phyloP scores from a whole-genome alignment of 2,888 invertebrate species.

The Rapana venosa region DNA sequence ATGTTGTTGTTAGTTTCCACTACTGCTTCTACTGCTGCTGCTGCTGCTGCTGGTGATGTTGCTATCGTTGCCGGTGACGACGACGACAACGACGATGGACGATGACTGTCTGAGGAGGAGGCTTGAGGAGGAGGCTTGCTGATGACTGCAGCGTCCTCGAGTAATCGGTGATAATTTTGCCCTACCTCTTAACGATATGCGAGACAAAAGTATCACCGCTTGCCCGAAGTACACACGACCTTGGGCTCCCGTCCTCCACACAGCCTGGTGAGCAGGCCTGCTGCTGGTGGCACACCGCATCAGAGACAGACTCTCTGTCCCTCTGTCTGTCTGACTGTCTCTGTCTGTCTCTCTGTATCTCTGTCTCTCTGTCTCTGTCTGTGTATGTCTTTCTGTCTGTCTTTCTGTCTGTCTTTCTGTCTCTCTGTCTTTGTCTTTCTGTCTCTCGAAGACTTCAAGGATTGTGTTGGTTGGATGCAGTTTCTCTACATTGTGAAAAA shows the following conservation, averaged over 20 bases:
- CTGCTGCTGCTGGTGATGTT: background rate
- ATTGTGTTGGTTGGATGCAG: no score
- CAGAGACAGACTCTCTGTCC: no score
- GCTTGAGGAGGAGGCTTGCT: background rate
- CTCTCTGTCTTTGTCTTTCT: no score
- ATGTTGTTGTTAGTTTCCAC: no score
- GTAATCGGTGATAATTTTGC: constrained; percentile 59
- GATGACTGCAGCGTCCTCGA: constrained; percentile 43
- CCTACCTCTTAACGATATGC: constrained; percentile 55
- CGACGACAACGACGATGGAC: no score
- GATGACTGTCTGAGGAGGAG: background rate
- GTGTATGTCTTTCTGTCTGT: background rate
- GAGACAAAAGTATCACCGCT: constrained; percentile 61
- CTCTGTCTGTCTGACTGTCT: no score
- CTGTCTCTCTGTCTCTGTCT: background rate
- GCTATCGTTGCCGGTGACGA: background rate
- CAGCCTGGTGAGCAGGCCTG: background rate
- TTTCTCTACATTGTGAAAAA: no score
- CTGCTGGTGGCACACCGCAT: background rate
- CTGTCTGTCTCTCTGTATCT: background rate
- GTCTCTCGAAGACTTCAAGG: no score
- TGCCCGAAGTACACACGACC: constrained; percentile 46
- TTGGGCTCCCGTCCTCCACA: background rate
- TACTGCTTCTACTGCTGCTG: background rate
- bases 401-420: background rate